Base-by-base conservation (phyloP, 2,888 invertebrate species). In the Mellilla xanthometata region DNA sequence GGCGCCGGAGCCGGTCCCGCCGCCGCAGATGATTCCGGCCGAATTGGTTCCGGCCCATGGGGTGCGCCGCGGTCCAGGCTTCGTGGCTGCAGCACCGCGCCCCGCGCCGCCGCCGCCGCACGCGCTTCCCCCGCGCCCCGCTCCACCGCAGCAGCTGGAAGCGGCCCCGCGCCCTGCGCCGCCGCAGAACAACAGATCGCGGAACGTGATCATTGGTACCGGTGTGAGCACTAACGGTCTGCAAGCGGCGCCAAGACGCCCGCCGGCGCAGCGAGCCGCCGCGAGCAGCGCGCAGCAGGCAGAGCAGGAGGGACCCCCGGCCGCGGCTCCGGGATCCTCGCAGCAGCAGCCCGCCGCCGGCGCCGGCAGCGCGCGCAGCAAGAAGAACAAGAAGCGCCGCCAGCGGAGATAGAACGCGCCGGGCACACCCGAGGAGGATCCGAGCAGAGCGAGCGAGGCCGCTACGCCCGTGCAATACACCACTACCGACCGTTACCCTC, bases 351-450 rank as follows among this genome's bases (percentile, higher is more conserved):
- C 52, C 19, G 40, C 54, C 1, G 49, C 68, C 59, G 27, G 54
- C 54, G 26, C 5, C 27, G 66, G 54, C 19, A 73, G 62, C 39
- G 53, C 53, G 5, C 81, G 81, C 48, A 60, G 64, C 12, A 81
- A 74, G 56, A 87, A 77, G 65, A 81, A 74, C 55, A 87, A 77
- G 65, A 86, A 78, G 60, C 82, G 81, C 49, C 82, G 81, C 49
- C 80, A 83, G 24, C 86, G 83, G 58, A 81, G 79, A 80, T 85
- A 84, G 79, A 38, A 33, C 13, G 4, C n/a, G 8, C 27, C 2
- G 13, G 19, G 24, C 23, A n/a, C 24, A 10, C 29, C 10, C 12
- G 34, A 39, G 30, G 12, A 12, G 11, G 22, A 30, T 12, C 6
- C 23, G 23, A 3, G 33, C 32, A 22, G 36, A 36, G 13, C 27